Conservation (phyloP, 1,140 invertebrate species). For the Holcopasites calliopsidis region DNA sequence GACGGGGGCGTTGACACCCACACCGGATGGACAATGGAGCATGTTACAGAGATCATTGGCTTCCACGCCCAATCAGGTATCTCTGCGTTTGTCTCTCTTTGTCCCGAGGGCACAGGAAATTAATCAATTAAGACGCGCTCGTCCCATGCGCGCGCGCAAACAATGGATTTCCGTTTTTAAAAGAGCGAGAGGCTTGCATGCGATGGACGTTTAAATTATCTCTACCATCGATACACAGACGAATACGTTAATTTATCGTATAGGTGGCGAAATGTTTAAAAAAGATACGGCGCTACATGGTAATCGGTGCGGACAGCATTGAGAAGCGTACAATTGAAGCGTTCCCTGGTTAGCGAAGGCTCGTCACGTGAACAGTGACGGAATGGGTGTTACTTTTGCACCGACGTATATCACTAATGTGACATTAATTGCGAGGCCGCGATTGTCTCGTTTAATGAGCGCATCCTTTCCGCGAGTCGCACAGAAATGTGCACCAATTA, state of each 20-base stretch:
- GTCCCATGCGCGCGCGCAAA: not conserved
- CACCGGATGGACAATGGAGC: constrained; percentile 73
- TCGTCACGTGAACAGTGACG: constrained; percentile 24
- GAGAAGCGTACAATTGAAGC: not conserved
- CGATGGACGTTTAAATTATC: not conserved
- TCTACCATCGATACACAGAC: too few relatives aligned
- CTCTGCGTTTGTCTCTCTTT: constrained; percentile 42
- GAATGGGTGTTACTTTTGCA: constrained; percentile 42
- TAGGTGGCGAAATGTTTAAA: not conserved
- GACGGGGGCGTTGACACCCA: constrained; percentile 77
- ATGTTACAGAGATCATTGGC: constrained; percentile 64
- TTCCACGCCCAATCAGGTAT: constrained; percentile 66
- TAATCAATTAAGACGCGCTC: constrained; percentile 40
- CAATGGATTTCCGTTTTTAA: not conserved
- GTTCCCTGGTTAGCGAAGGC: not conserved
- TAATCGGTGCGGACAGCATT: not conserved
- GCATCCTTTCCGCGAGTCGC: constrained; percentile 34
- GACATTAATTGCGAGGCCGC: constrained; percentile 60
- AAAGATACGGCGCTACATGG: not conserved
- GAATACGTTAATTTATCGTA: too few relatives aligned
- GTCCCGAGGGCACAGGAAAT: constrained; percentile 40
- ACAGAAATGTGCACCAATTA: constrained; percentile 58
- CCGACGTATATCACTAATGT: constrained; percentile 61
- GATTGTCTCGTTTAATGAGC: constrained; percentile 66
- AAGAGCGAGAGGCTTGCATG: not conserved